A percentile compares a stretch with the other conserved stretches of the same genome.
Conservation (phyloP, 2,113 vertebrate species). For the Cnemophilus loriae region DNA sequence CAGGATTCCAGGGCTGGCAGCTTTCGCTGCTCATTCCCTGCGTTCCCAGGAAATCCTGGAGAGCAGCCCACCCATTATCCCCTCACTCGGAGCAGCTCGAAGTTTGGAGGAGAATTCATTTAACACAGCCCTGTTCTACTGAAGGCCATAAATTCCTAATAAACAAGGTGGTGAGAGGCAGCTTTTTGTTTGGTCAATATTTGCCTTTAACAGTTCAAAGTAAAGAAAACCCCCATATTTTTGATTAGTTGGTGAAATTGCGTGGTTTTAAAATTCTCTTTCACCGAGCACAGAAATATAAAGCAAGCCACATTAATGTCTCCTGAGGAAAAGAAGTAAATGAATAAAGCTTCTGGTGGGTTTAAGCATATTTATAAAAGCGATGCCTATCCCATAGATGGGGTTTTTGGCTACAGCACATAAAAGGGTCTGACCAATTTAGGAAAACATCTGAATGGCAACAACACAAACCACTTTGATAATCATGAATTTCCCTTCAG, state of each 20-base stretch:
- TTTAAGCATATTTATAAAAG: neutral
- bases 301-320: neutral
- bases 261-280: neutral
- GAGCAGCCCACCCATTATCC: neutral
- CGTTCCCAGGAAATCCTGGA: neutral
- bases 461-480: accelerated
- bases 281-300: neutral
- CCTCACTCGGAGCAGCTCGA: neutral
- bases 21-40: neutral
- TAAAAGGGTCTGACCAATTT: accelerated
- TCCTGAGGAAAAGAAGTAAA: neutral
- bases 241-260: neutral
- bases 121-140: neutral
- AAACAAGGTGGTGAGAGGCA: neutral
- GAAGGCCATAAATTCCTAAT: neutral
- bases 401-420: accelerated
- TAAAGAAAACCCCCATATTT: neutral
- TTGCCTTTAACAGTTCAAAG: neutral
- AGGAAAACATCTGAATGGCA: neutral
- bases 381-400: accelerated
- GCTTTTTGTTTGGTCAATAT: neutral
- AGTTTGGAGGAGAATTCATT: neutral
- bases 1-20: neutral
- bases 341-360: neutral
- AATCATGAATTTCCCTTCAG: neutral